Percentiles rank a stretch among this genome's conserved stretches.
These are phyloP conservation scores for Cremastobaeus sp. DNA, from an alignment of 2,888 invertebrate species.

Conservation along the genomic window DNA sequence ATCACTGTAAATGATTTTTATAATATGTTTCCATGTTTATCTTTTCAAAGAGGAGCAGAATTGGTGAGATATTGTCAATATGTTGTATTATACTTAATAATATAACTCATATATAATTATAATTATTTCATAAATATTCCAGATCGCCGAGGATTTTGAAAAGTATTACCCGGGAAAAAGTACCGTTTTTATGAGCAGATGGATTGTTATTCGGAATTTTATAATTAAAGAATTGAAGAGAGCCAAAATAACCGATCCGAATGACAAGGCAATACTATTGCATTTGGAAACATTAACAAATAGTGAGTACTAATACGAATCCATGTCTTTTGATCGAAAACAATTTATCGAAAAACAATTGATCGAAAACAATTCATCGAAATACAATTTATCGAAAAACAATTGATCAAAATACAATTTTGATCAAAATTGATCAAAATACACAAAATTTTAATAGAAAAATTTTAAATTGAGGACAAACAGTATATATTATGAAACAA, in stretches of 20 bases:
- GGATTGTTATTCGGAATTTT: slow-evolving; percentile 1
- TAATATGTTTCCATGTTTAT: slow-evolving; percentile 24
- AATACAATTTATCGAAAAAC: not conserved
- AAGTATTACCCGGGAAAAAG: slow-evolving; percentile 19
- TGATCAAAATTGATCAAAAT: not conserved
- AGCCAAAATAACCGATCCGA: not conserved
- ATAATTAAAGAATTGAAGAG: slow-evolving; percentile 15
- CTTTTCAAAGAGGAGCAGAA: slow-evolving; percentile 5
- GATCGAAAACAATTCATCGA: no score
- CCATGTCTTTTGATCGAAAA: not conserved
- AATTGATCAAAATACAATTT: not conserved
- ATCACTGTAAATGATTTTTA: not conserved
- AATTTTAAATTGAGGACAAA: no score
- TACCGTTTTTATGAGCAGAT: not conserved
- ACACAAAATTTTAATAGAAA: no score
- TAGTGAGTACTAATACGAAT: not conserved
- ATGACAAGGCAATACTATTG: slow-evolving; percentile 13
- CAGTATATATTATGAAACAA: no score
- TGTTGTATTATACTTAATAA: no score
- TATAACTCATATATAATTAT: no score
- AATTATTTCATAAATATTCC: no score
- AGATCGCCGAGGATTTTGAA: slow-evolving; percentile 28
- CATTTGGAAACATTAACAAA: not conserved
- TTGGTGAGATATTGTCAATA: slow-evolving; percentile 33
- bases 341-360: no score